Conservation (phyloP, 2,797 vertebrate species). For the Chromobotia macracanthus region DNA sequence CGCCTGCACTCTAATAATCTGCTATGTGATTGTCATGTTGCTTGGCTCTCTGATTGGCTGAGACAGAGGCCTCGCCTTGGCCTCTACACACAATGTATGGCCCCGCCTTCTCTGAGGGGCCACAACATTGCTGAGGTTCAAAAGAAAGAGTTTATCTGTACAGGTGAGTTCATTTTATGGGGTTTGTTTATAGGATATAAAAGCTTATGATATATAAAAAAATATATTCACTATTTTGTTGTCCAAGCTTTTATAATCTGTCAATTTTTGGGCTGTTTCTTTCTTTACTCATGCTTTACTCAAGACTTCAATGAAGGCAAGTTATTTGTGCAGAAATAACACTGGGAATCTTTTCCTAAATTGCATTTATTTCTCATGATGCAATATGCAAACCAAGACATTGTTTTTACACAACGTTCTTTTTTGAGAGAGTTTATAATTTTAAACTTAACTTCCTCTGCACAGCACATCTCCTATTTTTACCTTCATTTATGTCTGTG, state of each 20-base stretch:
- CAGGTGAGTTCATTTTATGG: slow-evolving; percentile 78
- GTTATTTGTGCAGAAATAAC: slow-evolving; percentile 64
- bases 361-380: neutral
- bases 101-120: slow-evolving; percentile 87
- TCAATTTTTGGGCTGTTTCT: slow-evolving; percentile 52
- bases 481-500: neutral
- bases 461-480: neutral
- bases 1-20: slow-evolving; percentile 98
- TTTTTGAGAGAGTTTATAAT: neutral
- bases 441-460: slow-evolving; percentile 4
- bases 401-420: neutral
- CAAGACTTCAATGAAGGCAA: slow-evolving; percentile 94
- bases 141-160: slow-evolving; percentile 94
- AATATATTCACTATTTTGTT: slow-evolving; percentile 50
- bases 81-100: slow-evolving; percentile 96
- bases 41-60: slow-evolving; percentile 98
- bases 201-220: slow-evolving; percentile 40
- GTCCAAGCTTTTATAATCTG: neutral
- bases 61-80: slow-evolving; percentile 93
- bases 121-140: slow-evolving; percentile 97
- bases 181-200: slow-evolving; percentile 38
- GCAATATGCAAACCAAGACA: neutral
- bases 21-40: slow-evolving; percentile 94
- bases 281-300: slow-evolving; percentile 70
- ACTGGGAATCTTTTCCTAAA: slow-evolving; percentile 2